Evolutionary conservation across 2,113 vertebrate species (phyloP), one percentile per base, ranked within the genome.

Genomic region (Phaethon lepturus): DNA sequence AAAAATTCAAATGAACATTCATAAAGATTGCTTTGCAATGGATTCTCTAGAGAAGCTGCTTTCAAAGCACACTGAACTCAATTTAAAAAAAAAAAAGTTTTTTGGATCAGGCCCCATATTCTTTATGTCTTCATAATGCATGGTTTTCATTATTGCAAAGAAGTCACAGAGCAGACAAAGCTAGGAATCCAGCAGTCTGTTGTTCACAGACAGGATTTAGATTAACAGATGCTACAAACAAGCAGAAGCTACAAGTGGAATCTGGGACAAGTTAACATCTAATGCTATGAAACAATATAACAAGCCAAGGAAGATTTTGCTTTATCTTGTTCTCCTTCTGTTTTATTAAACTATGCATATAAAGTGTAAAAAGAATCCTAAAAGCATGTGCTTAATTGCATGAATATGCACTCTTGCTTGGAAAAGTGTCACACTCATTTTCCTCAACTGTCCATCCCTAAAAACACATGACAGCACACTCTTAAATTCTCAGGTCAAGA

Each of bases 1-100:
- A 96, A 96, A 93, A 87, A 90, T 94, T 96, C 88, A 95, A 69
- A 86, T 79, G 82, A 93, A 89, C 92, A 72, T 75, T 95, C 59
- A 77, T 11, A 55, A 59, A 89, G 45, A 86, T 71, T 88, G 55
- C 44, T 94, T 92, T 75, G 49, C 56, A 91, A 92, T 50, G 12
- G 35, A 85, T 91, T 91, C 80, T 93, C 73, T 74, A 59, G 64
- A 91, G 73, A 75, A 87, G 29, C n/a, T 87, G 44, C 87, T 75
- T 89, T 93, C 68, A 93, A 93, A 95, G 33, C 35, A 75, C 22
- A 44, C 6, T 40, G n/a, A 93, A 82, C 52, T 91, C 60, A 84
- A 72, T 4, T 38, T 38, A 38, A 84, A 13, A 1, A 72, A 69
- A 74, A 50, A 42, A 59, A 29, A 42, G 12, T 9, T 15, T 15